Evolutionary conservation across 2,888 invertebrate species (phyloP), one percentile per base, ranked within the genome.

Genomic region (Cylloceria caligata): DNA sequence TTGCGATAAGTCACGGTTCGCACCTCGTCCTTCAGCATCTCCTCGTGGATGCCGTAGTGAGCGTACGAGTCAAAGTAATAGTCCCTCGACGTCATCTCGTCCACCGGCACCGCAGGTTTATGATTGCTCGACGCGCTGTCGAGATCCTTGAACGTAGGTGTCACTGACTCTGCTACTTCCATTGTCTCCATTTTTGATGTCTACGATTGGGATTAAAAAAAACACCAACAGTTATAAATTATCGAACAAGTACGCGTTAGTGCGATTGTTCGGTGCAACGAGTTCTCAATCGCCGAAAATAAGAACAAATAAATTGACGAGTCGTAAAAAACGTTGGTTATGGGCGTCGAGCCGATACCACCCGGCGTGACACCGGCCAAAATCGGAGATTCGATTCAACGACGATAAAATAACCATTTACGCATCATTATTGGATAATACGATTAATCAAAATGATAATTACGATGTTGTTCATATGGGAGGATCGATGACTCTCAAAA

Each of bases 41-140:
- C 99, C 94, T 99, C 99, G 92, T 99, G 99, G 89, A 99, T 99
- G 60, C 99, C 99, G 93, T 99, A 99, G 94, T 99, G 99, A 67
- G 99, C 99, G 93, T 99, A 99, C 0, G 99, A 99, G 93, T 99
- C 99, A 93, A 99, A 99, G 93, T 99, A 99, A 93, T 99, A 99
- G 93, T 99, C 99, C 88, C 99, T 95, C 5, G 99, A 99, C 1
- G 99, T 99, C 99, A 99, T 99, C 89, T 99, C 99, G 87, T 98
- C 98, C 0, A 97, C 96, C 1, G 96, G 94, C 4, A 97, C 95
- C 80, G 92, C 91, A 87, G 93, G 93, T 92, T 90, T 93, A 65
- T 87, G 91, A 89, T 80, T 86, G 80, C 85, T 57, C 81, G 88
- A 84, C 85, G 89, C 76, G 64, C 83, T 77, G 5, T 85, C 83